Evolutionary conservation across 2,113 vertebrate genomes (phyloP), one percentile per base, ranked within the genome.

Genomic region (Connochaetes taurinus): DNA sequence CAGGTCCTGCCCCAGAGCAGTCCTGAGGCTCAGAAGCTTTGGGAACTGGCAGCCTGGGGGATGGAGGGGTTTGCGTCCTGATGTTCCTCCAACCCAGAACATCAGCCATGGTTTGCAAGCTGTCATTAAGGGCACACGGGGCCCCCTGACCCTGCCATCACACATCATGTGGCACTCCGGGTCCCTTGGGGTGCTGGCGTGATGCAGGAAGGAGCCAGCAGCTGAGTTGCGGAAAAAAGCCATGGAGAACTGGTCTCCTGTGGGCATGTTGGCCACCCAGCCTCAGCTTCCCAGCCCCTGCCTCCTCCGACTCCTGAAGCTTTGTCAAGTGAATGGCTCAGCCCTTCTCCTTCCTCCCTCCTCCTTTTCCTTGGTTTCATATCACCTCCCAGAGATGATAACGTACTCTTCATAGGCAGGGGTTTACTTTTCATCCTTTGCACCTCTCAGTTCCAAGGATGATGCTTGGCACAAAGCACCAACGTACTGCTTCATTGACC

Each of bases 401-500:
- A 43, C 3, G 6, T 16, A 52, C 23, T 74, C 43, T 21, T 53
- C 9, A 43, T 19, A 64, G 31, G 62, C 29, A 55, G 76, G 29
- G 5, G 19, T 19, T 10, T 29, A 14, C 45, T 78, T 57, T n/a
- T 31, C 7, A 36, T 31, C 23, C 7, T 91, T 55, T 33, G n/a
- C 81, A 84, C 21, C 47, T 15, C 29, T 8, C 0, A 10, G 16
- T 19, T 80, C 50, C 58, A 15, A 76, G 19, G 36, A 84, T 21
- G 27, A 33, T 3, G 6, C 71, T 14, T 29, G 16, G 53, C 60
- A n/a, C 45, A 14, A 50, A 57, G 23, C 27, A 5, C 21, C 36
- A 5, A 6, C 0, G 4, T 27, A 6, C 14, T 11, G 45, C 64
- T 47, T n/a, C 19, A 6, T 45, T 7, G 3, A 29, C 4, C 31